phyloP scores from a whole-genome alignment of 2,888 invertebrate species.

The Thymelicus sylvestris region DNA sequence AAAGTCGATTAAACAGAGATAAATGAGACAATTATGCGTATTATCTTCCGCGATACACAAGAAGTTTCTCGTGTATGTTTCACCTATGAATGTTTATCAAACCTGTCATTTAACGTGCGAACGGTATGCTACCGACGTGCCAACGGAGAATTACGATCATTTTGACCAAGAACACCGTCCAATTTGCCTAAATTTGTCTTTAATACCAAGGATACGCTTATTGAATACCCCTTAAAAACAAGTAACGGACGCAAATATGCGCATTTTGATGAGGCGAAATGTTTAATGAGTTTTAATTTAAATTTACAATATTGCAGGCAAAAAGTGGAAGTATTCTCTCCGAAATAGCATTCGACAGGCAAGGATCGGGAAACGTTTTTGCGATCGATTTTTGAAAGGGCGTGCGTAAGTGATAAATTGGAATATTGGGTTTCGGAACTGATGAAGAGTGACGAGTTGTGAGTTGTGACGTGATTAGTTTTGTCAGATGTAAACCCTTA shows the following conservation, averaged over 20 bases:
- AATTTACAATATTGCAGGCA: conserved; percentile 60
- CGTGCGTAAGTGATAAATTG: conserved; percentile 30
- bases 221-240: conserved; percentile 55
- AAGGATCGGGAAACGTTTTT: conserved; percentile 38
- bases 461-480: neutral
- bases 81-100: conserved; percentile 8
- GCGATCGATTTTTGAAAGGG: conserved; percentile 32
- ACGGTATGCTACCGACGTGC: conserved; percentile 32
- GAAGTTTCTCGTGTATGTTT: neutral
- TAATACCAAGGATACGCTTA: conserved; percentile 64
- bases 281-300: conserved; percentile 67
- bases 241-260: conserved; percentile 52
- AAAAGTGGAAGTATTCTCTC: conserved; percentile 40
- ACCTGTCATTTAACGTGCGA: conserved; percentile 21
- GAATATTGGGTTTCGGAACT: conserved; percentile 21
- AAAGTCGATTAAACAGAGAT: neutral
- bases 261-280: conserved; percentile 67
- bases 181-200: conserved; percentile 69
- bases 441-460: neutral
- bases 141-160: conserved; percentile 51
- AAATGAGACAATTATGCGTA: neutral
- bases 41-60: conserved; percentile 4
- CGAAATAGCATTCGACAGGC: conserved; percentile 39
- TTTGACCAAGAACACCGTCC: conserved; percentile 53
- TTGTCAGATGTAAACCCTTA: neutral